Evolutionary conservation across 1,140 invertebrate species (phyloP), one percentile per base, ranked within the genome.

Genomic region (Heliothis virescens): DNA sequence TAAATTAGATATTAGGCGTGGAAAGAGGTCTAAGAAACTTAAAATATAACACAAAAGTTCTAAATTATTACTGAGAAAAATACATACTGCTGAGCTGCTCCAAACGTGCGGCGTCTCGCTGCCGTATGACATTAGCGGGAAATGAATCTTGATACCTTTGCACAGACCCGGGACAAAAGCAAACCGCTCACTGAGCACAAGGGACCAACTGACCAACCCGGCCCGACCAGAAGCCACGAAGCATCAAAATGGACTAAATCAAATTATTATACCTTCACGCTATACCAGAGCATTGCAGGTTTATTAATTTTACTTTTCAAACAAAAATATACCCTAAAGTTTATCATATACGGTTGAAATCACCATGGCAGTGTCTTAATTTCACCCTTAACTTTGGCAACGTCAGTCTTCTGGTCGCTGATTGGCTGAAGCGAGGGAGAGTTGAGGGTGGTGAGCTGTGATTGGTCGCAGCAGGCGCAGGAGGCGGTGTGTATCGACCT

Each of bases 61-160:
- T 47, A 13, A 41, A n/a, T 48, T 63, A 26, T 15, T 73, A 50
- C 12, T 26, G 21, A 52, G 71, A 53, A 41, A 41, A 48, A 48
- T 63, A 87, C 89, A 62, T 85, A 94, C 93, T 83, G 90, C 90
- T 71, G 92, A 91, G 86, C 92, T 92, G 80, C 87, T 92, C 93
- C 93, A 94, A 72, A 94, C 91, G 89, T 94, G 92, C 90, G 93
- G 89, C 92, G 93, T 90, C 85, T 94, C 93, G 86, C 91, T 94
- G 79, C 93, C 90, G 93, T 93, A 94, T 73, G 93, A 94, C 93
- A 94, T 94, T 90, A 94, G 93, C 91, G 92, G 93, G 93, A 94
- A 94, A 94, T 94, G 93, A 94, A 94, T 94, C 87, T 94, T 94
- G 93, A 94, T 81, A 89, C 87, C 83, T 92, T 87, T 84, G 13